These are phyloP conservation scores for Catocala nupta DNA, from an alignment of 2,888 invertebrate species.

Conservation along the genomic window DNA sequence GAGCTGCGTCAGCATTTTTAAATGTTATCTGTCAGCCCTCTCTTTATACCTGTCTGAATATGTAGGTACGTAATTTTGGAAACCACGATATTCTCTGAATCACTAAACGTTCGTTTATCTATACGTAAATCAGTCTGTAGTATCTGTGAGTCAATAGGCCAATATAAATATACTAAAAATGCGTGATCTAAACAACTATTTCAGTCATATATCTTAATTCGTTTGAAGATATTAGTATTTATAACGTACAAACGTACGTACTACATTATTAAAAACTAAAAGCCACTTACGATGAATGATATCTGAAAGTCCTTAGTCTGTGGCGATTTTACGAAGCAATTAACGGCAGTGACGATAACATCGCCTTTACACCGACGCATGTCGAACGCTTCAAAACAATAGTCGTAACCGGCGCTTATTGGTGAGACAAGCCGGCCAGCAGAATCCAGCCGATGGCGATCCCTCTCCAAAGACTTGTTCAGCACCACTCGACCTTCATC, in stretches of 20 bases:
- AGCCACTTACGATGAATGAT: constrained; percentile 75
- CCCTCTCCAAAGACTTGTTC: constrained; percentile 58
- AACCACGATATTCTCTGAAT: neutral
- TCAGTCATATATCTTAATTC: constrained; percentile 30
- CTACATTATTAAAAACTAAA: no score
- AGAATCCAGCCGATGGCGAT: constrained; percentile 64
- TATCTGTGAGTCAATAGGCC: constrained; percentile 28
- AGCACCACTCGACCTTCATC: constrained; percentile 64
- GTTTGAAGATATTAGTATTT: constrained; percentile 24
- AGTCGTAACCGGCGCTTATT: constrained; percentile 59
- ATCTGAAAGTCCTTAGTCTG: constrained; percentile 67
- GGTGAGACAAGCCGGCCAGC: constrained; percentile 62
- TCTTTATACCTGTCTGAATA: neutral
- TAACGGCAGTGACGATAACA: constrained; percentile 63
- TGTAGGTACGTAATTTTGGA: neutral
- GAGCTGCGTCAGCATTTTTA: neutral
- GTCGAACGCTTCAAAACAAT: constrained; percentile 81
- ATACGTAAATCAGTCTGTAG: constrained; percentile 27
- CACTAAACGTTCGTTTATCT: constrained; percentile 22
- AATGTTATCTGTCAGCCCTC: neutral
- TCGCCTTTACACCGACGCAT: constrained; percentile 63
- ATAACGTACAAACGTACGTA: no score
- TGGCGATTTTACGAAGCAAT: constrained; percentile 68
- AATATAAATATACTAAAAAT: constrained; percentile 32
- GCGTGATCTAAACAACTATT: constrained; percentile 8